Base-by-base conservation (phyloP, 2,888 invertebrate genomes). In the Girardia tigrina region DNA sequence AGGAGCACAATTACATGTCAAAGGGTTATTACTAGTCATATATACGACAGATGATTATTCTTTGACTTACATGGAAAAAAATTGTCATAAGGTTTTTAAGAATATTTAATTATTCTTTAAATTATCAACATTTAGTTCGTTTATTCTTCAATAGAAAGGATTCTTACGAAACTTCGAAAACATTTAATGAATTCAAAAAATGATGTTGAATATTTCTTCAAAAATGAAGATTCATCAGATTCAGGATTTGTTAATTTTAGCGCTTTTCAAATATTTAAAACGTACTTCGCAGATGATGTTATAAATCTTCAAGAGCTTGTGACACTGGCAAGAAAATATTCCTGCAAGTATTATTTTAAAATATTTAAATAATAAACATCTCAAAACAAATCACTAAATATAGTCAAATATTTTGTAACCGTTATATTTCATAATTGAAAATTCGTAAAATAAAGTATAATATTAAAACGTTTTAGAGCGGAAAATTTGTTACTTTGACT, bases 11-110 rank as follows among this genome's bases (percentile, higher is more conserved):
- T 81, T 84, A 12, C 79, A 79, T 71, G 81, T 84, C 78, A 83
- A 83, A 80, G 80, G 80, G 28, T 82, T 81, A 80, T 79, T 79
- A 76, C 84, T 84, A 79, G 76, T 82, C 29, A 78, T 84, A 42
- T 80, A 82, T 69, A 83, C 84, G 79, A 83, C 84, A 71, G 84
- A 84, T 78, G 84, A 84, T 76, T 84, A 84, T 78, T 83, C 83
- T 73, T 82, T 82, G 78, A 80, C 80, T 75, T 83, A 91, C 81
- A 90, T 93, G 92, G 93, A 36, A 36, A 36, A 36, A 36, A 36
- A 36, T 36, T 12, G 36, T 36, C 36, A 36, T 16, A 36, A 36
- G 16, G 36, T 36, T 36, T n/a, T n/a, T n/a, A n/a, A n/a, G n/a
- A n/a, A n/a, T n/a, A n/a, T n/a, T n/a, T 36, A 12, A 36, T 36